Conservation (phyloP, 1,140 invertebrate genomes). For the Drosophila saltans region DNA sequence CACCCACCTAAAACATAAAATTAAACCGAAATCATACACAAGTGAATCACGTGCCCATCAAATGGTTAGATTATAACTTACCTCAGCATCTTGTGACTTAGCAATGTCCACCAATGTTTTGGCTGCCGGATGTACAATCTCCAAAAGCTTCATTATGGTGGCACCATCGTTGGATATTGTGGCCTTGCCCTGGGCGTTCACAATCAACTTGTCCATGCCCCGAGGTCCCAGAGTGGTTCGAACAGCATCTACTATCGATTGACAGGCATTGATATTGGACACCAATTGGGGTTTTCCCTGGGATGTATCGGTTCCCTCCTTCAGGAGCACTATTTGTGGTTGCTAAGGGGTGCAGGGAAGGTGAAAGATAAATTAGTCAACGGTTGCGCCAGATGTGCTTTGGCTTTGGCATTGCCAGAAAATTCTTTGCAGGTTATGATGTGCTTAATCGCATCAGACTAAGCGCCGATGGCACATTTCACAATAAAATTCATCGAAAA, state of each 20-base stretch:
- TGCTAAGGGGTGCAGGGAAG: constrained; percentile 88
- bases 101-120: constrained; percentile 99
- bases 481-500: background rate
- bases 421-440: constrained; percentile 82
- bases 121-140: constrained; percentile 99
- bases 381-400: constrained; percentile 52
- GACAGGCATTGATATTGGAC: constrained; percentile 99
- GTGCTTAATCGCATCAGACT: constrained; percentile 59
- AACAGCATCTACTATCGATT: constrained; percentile 96
- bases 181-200: constrained; percentile 93
- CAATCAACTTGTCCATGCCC: constrained; percentile 99
- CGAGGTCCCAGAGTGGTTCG: constrained; percentile 98
- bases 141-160: constrained; percentile 98
- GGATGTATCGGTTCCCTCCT: constrained; percentile 98
- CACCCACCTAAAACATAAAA: constrained; percentile 91
- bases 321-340: constrained; percentile 98
- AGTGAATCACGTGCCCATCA: constrained; percentile 42
- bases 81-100: constrained; percentile 99
- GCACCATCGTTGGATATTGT: constrained; percentile 99
- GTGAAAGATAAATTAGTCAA: constrained; percentile 59
- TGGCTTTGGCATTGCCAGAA: constrained; percentile 64
- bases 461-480: background rate
- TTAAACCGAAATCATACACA: constrained; percentile 21
- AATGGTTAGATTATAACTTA: constrained; percentile 82
- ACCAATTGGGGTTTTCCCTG: constrained; percentile 98